These are phyloP conservation scores for Anniella stebbinsi DNA, from an alignment of 2,797 vertebrate genomes.

Conservation along the genomic window DNA sequence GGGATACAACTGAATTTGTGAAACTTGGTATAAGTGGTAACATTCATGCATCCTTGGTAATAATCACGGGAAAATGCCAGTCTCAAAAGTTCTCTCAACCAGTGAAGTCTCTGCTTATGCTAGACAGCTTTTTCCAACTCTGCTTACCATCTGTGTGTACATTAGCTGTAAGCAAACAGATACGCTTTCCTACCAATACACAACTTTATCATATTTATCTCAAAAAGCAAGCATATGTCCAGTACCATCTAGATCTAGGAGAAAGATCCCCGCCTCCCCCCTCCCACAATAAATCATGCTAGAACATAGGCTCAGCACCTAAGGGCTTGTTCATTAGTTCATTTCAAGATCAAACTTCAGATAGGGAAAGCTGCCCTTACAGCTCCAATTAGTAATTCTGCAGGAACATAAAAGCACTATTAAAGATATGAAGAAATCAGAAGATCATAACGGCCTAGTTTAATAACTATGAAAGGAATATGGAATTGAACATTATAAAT, in stretches of 20 bases:
- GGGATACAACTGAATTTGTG: not conserved
- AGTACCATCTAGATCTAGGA: slow-evolving; percentile 4
- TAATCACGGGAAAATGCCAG: slow-evolving; percentile 31
- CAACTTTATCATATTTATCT: slow-evolving; percentile 42
- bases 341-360: slow-evolving; percentile 37
- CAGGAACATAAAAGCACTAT: slow-evolving; percentile 9
- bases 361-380: not conserved
- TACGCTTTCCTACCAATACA: slow-evolving; percentile 45
- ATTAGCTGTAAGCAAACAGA: slow-evolving; percentile 39
- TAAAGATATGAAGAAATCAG: slow-evolving; percentile 20
- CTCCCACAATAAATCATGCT: not conserved
- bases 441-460: not conserved
- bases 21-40: not conserved
- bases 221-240: slow-evolving; percentile 15
- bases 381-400: slow-evolving; percentile 17
- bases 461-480: not conserved
- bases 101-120: not conserved
- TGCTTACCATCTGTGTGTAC: slow-evolving; percentile 3
- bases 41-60: not conserved
- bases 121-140: slow-evolving; percentile 23
- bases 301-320: not conserved
- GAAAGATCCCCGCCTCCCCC: slow-evolving; percentile 23
- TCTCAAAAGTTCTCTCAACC: slow-evolving; percentile 1
- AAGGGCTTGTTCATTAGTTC: slow-evolving; percentile 30
- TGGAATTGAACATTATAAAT: not conserved